Evolutionary conservation across 2,797 vertebrate species (phyloP), one percentile per base, ranked within the genome.

Genomic region (Coluber constrictor): DNA sequence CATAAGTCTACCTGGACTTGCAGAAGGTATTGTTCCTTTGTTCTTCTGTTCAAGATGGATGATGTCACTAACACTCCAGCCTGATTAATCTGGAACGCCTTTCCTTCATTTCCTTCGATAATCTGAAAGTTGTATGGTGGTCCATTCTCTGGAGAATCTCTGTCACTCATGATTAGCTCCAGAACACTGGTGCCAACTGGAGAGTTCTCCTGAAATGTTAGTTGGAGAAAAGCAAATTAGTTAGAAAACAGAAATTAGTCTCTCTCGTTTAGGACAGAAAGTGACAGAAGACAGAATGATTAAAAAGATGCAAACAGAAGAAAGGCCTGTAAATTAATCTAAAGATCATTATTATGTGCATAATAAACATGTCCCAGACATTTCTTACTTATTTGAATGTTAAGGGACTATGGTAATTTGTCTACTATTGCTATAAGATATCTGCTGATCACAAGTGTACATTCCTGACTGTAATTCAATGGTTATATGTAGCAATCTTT

Each of bases 81-180:
- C 47, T 98, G 98, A 94, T 98, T 99, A 16, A 99, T 96, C 11
- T 98, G 98, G 97, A 99, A 99, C 57, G 97, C 98, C 0, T 97
- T 98, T 91, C 98, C 98, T 2, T 98, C 97, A 0, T 99, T 99
- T 91, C 99, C 99, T 2, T 98, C 98, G 56, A 98, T 97, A 93
- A 99, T 98, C 93, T 97, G 98, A 97, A 99, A 99, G 2, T 97
- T 97, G 96, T 99, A 99, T 0, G 99, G 99, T 0, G 98, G 98
- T 1, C 99, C 99, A 0, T 99, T 99, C 96, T 96, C 98, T 57
- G 98, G 98, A 4, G 98, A 98, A 97, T 99, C 99, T 61, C 96
- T 98, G 97, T 99, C 99, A 0, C 95, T 98, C 96, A 99, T 98
- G 83, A 98, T 96, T 66, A 99, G 97, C 96, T 99, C 98, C 91